Conservation (phyloP, 2,888 invertebrate genomes). For the Thera britannica region DNA sequence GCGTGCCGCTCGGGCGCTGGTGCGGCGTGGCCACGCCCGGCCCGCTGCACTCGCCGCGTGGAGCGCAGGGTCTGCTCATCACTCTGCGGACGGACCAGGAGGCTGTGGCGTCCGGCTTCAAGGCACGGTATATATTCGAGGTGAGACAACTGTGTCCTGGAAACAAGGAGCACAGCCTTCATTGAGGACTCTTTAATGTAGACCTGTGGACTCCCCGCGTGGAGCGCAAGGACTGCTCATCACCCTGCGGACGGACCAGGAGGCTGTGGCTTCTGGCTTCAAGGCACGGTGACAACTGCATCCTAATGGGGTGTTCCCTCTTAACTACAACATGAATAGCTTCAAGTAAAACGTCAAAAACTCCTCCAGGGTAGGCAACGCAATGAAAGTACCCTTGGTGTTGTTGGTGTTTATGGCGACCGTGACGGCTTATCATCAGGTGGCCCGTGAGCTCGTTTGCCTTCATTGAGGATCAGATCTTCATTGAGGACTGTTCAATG, state of each 20-base stretch:
- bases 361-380: too few relatives aligned
- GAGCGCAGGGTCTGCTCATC: constrained; percentile 94
- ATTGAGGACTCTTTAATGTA: too few relatives aligned
- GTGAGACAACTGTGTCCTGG: constrained; percentile 53
- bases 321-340: too few relatives aligned
- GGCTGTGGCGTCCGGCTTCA: constrained; percentile 97
- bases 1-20: constrained; percentile 95
- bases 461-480: constrained; percentile 49
- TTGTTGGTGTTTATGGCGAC: too few relatives aligned
- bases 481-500: too few relatives aligned
- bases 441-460: too few relatives aligned
- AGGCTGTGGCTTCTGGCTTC: constrained; percentile 96
- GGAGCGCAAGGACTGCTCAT: constrained; percentile 95
- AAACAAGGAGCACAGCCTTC: constrained; percentile 91
- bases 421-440: too few relatives aligned
- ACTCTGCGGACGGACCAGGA: constrained; percentile 94
- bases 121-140: constrained; percentile 97
- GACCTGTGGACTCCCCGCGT: constrained; percentile 94
- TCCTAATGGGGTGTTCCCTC: constrained; percentile 66
- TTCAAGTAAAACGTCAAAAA: too few relatives aligned
- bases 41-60: constrained; percentile 96
- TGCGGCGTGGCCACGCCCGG: constrained; percentile 97
- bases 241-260: constrained; percentile 94
- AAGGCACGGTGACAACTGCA: constrained; percentile 89
- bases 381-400: too few relatives aligned